A percentile compares a stretch with the other conserved stretches of the same genome.
Evolutionary conservation across 2,113 vertebrate species (phyloP).

Genomic region (Pseudorasbora parva): DNA sequence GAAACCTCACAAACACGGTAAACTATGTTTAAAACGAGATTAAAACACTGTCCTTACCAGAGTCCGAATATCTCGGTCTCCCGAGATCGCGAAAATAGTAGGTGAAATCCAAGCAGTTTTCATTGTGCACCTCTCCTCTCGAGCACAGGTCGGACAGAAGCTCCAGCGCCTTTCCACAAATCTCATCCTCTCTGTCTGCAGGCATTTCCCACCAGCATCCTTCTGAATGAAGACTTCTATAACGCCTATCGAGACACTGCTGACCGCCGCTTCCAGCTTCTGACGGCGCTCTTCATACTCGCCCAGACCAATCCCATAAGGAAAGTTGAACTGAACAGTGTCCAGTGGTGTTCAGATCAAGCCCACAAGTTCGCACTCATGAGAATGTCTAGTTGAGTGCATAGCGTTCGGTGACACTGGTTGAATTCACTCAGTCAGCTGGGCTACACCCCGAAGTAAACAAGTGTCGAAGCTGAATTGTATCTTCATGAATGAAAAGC

Average conservation of each 20-base stretch:
- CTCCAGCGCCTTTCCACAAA: constrained; percentile 96
- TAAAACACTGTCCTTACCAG: constrained; percentile 78
- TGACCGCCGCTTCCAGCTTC: constrained; percentile 65
- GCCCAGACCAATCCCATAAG: background rate
- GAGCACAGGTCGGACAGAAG: constrained; percentile 94
- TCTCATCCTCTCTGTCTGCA: constrained; percentile 96
- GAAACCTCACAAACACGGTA: background rate
- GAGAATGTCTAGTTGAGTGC: background rate
- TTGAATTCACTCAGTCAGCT: constrained; percentile 33
- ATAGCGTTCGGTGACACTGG: constrained; percentile 35
- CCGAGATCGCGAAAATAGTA: constrained; percentile 91
- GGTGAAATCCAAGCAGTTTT: constrained; percentile 93
- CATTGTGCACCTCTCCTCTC: constrained; percentile 91
- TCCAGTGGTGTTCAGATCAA: background rate
- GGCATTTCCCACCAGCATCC: constrained; percentile 99
- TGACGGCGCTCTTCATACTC: constrained; percentile 47
- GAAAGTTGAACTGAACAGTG: constrained; percentile 24
- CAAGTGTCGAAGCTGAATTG: constrained; percentile 29
- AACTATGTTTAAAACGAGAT: background rate
- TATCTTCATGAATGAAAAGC: constrained; percentile 49
- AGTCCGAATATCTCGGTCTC: constrained; percentile 88
- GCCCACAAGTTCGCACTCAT: background rate
- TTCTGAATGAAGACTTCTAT: constrained; percentile 79
- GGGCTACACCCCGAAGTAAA: background rate
- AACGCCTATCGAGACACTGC: constrained; percentile 30